Evolutionary conservation across 1,140 invertebrate genomes (phyloP).

Genomic region (Doryteuthis pealeii): DNA sequence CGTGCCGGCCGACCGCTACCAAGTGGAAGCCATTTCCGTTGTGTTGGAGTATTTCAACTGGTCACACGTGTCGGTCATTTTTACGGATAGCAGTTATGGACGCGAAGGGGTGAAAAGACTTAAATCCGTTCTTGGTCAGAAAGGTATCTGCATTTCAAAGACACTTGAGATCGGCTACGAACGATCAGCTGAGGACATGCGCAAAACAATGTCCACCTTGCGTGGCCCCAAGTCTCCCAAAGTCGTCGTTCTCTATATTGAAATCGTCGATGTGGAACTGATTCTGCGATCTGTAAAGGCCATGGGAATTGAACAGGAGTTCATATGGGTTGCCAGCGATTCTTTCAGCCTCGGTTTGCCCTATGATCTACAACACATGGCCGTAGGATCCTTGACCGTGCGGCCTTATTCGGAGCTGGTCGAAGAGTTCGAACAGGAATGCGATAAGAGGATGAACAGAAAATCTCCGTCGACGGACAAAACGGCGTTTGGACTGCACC

Average conservation of each 20-base stretch:
- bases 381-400: slow-evolving; percentile 74
- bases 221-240: slow-evolving; percentile 33
- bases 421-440: slow-evolving; percentile 38
- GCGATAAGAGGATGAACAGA: slow-evolving; percentile 13
- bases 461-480: background rate
- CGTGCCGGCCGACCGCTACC: slow-evolving; percentile 42
- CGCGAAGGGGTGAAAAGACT: slow-evolving; percentile 43
- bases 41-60: slow-evolving; percentile 37
- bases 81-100: slow-evolving; percentile 60
- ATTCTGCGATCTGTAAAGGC: slow-evolving; percentile 60
- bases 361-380: slow-evolving; percentile 68
- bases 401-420: slow-evolving; percentile 61
- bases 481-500: background rate
- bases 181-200: slow-evolving; percentile 47
- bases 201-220: slow-evolving; percentile 23
- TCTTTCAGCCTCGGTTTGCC: slow-evolving; percentile 73
- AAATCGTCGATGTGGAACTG: slow-evolving; percentile 69
- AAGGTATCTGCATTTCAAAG: slow-evolving; percentile 61
- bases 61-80: slow-evolving; percentile 40
- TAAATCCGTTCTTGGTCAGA: slow-evolving; percentile 12
- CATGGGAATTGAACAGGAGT: slow-evolving; percentile 50
- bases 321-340: slow-evolving; percentile 75
- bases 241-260: slow-evolving; percentile 71
- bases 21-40: slow-evolving; percentile 38
- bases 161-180: slow-evolving; percentile 66